A percentile compares a stretch with the other conserved stretches of the same genome.
Conservation (phyloP, 2,797 vertebrate species). For the Peromyscus attwateri region DNA sequence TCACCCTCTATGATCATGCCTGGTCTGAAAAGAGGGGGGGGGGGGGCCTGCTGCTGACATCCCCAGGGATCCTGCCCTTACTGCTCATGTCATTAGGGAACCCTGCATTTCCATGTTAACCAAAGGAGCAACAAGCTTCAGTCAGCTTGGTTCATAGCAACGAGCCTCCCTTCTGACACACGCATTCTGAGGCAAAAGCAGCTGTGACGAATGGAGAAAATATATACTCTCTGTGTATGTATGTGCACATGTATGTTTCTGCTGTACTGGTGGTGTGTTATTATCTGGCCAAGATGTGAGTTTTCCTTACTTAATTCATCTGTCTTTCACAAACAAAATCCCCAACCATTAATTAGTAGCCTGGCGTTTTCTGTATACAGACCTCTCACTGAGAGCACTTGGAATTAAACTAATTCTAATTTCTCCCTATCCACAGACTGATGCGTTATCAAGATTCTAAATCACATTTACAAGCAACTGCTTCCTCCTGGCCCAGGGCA, state of each 20-base stretch:
- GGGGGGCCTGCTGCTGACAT: not conserved
- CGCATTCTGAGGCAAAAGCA: not conserved
- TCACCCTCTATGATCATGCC: conserved; percentile 25
- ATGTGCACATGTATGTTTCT: conserved; percentile 1
- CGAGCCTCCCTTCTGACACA: not conserved
- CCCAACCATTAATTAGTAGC: not conserved
- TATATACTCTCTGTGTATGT: too few species aligned
- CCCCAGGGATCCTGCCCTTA: not conserved
- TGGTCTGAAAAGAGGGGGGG: not conserved
- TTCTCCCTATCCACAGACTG: not conserved
- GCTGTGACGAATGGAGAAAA: not conserved
- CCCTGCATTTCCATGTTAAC: not conserved
- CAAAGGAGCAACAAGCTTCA: not conserved
- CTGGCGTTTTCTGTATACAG: not conserved
- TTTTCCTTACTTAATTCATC: conserved; percentile 35
- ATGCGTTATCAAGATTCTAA: not conserved
- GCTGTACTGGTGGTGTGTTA: conserved; percentile 33
- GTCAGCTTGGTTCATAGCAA: not conserved
- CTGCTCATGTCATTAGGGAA: not conserved
- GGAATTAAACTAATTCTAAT: conserved; percentile 14
- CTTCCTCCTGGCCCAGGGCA: not conserved
- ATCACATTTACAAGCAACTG: not conserved
- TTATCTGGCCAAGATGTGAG: conserved; percentile 15
- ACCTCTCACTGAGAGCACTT: conserved; percentile 9
- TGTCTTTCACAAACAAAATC: not conserved